These are phyloP conservation scores for Hemitrygon akajei DNA, from an alignment of 2,797 vertebrate genomes.

Conservation along the genomic window DNA sequence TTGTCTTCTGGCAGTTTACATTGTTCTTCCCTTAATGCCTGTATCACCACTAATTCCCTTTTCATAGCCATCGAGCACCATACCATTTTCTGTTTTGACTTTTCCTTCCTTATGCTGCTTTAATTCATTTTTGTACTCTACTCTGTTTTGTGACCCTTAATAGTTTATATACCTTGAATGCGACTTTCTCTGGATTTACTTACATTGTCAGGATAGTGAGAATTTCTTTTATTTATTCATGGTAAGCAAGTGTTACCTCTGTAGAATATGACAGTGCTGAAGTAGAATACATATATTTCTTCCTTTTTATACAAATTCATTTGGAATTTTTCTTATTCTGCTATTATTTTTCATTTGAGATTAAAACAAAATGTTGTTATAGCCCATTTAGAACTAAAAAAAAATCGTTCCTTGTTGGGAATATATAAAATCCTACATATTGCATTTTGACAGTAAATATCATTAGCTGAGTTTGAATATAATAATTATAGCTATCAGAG, in stretches of 20 bases:
- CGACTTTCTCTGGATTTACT: not conserved
- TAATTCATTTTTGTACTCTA: not conserved
- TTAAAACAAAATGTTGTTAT: not conserved
- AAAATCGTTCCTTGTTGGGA: not conserved
- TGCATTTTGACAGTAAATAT: not conserved
- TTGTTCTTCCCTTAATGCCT: not conserved
- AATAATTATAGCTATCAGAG: not conserved
- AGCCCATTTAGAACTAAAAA: not conserved
- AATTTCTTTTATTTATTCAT: not conserved
- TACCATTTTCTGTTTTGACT: not conserved
- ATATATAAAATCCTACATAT: not conserved
- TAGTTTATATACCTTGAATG: not conserved
- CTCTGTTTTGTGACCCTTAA: not conserved
- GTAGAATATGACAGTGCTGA: not conserved
- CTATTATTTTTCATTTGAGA: not conserved
- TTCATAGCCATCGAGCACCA: not conserved
- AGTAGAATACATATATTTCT: not conserved
- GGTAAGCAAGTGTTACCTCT: not conserved
- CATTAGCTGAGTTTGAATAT: conserved; percentile 21
- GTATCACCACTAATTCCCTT: not conserved
- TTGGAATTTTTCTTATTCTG: not conserved
- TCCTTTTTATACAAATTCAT: not conserved
- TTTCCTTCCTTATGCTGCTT: not conserved
- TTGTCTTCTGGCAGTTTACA: not conserved
- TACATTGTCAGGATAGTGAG: not conserved